These are phyloP conservation scores for Anoplius nigerrimus DNA, from an alignment of 2,888 invertebrate genomes.

Conservation along the genomic window DNA sequence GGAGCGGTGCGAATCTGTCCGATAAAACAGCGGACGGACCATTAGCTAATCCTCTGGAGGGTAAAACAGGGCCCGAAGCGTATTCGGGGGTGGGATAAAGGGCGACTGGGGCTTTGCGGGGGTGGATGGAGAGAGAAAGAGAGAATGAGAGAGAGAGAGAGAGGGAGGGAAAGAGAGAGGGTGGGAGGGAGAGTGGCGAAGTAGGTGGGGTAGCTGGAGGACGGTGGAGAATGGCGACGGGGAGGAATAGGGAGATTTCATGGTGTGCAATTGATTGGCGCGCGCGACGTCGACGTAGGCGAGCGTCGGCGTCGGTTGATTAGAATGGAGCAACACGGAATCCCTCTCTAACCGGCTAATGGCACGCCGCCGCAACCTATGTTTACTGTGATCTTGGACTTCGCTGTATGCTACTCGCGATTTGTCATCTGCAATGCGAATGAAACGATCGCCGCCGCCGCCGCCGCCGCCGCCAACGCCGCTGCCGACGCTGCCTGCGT, in stretches of 20 bases:
- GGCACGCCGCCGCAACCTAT: constrained; percentile 71
- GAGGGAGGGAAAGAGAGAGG: constrained; percentile 24
- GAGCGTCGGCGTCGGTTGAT: constrained; percentile 68
- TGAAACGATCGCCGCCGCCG: constrained; percentile 56
- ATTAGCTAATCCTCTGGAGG: constrained; percentile 71
- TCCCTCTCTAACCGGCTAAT: constrained; percentile 74
- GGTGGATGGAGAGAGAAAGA: constrained; percentile 6
- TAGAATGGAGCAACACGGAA: constrained; percentile 74
- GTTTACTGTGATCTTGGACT: constrained; percentile 73
- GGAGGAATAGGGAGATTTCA: constrained; percentile 61
- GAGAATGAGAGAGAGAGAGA: constrained; percentile 22
- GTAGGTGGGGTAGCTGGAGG: too few relatives aligned
- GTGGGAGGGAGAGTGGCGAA: constrained; percentile 28
- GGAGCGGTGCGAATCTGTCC: constrained; percentile 68
- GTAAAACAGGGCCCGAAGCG: constrained; percentile 63
- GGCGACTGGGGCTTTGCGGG: not conserved
- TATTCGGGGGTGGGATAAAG: constrained; percentile 15
- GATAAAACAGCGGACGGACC: constrained; percentile 71
- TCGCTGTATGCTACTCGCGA: constrained; percentile 62
- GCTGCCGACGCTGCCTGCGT: too few relatives aligned
- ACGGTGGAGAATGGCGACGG: constrained; percentile 17
- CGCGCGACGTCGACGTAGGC: constrained; percentile 53
- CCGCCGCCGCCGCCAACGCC: too few relatives aligned
- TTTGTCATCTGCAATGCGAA: constrained; percentile 73
- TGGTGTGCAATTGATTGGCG: constrained; percentile 72